phyloP scores from a whole-genome alignment of 2,888 invertebrate genomes.

The Apamea sordens region DNA sequence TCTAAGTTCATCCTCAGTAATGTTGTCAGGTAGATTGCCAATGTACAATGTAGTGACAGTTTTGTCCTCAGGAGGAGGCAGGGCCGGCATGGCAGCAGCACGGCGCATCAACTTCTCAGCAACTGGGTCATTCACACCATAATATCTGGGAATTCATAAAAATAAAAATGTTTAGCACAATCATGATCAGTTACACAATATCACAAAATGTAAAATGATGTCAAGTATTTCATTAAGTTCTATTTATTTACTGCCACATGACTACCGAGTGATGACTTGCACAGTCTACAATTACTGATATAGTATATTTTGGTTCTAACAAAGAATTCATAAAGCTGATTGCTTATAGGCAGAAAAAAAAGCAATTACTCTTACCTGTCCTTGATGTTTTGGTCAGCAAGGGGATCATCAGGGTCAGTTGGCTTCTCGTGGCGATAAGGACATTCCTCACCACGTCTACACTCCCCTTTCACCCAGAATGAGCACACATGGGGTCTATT shows the following conservation, averaged over 20 bases:
- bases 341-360: not conserved
- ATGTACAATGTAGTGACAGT: conserved; percentile 99
- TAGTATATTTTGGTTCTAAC: not conserved
- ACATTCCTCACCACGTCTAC: conserved; percentile 98
- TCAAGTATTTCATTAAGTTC: not conserved
- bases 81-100: conserved; percentile 97
- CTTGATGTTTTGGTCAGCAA: conserved; percentile 98
- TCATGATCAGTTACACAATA: not conserved
- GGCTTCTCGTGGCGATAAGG: conserved; percentile 99
- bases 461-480: conserved; percentile 99
- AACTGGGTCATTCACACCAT: conserved; percentile 98
- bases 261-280: not conserved
- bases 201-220: not conserved
- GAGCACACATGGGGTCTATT: conserved; percentile 99
- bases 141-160: conserved; percentile 91
- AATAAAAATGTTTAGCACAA: not conserved
- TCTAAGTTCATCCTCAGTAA: conserved; percentile 97
- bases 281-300: not conserved
- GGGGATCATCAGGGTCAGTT: conserved; percentile 98
- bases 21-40: conserved; percentile 97
- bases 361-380: conserved; percentile 90
- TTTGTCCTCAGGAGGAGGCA: conserved; percentile 98
- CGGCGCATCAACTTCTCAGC: conserved; percentile 97
- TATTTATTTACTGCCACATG: not conserved
- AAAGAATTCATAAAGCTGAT: not conserved